Evolutionary conservation across 1,140 invertebrate species (phyloP), one percentile per base, ranked within the genome.

Genomic region (Dendroctonus ponderosae): DNA sequence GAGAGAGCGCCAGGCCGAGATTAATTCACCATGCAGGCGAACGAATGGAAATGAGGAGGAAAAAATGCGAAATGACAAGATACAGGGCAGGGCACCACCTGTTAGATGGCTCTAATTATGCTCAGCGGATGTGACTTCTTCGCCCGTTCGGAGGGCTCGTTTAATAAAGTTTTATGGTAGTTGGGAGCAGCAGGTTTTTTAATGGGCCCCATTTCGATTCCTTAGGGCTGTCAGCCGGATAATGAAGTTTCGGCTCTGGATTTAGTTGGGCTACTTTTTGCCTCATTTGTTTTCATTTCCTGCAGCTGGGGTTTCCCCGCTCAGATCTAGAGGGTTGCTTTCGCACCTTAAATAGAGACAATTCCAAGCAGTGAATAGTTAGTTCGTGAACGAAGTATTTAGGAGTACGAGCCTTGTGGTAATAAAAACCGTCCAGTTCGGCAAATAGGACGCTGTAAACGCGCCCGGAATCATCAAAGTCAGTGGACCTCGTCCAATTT

Each of bases 41-140:
- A 15, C 1, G 15, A 51, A 51, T 51, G 11, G 26, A 51, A 15
- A 15, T n/a, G 15, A 51, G 12, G 43, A 11, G 8, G 43, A 3
- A 46, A 44, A 46, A 46, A 46, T 46, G 12, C 26, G 26, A 26
- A 26, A 26, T 26, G 26, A 26, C 26, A 26, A 26, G 26, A 26
- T 26, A 26, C 26, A 26, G 26, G 42, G 56, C 7, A 44, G 7
- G 26, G 58, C 46, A 60, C 48, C 58, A 60, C 58, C 58, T 60
- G 58, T 60, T 48, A 60, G 58, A 60, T n/a, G 58, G 38, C 14
- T 49, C 58, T 60, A 60, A 60, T 60, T 60, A 60, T 15, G 58
- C 37, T 38, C 11, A 48, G 49, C 58, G 12, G 46, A 60, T 60
- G 58, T 60, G 58, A 60, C 58, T 60, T 14, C 58, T 38, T 46